Conservation (phyloP, 2,888 invertebrate genomes). For the Argyresthia albistria region DNA sequence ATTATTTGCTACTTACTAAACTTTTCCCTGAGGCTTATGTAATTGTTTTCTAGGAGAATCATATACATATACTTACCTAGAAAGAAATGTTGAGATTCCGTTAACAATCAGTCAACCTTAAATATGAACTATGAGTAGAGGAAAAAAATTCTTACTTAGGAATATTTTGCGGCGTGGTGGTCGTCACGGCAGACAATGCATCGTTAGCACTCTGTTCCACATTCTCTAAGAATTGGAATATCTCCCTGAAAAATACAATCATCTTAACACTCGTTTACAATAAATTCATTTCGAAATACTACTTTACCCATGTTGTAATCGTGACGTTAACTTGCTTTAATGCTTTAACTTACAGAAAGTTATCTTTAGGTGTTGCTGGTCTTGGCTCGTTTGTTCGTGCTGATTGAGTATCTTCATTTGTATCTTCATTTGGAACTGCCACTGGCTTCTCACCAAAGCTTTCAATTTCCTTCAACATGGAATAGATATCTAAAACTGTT, state of each 20-base stretch:
- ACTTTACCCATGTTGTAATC: no score
- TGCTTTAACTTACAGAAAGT: constrained; percentile 54
- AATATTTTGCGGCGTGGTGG: constrained; percentile 43
- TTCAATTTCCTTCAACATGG: constrained; percentile 66
- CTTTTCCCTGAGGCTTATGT: no score
- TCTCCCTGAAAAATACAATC: constrained; percentile 57
- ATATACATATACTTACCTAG: no score
- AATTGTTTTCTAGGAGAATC: no score
- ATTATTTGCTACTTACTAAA: no score
- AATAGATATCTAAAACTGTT: constrained; percentile 48
- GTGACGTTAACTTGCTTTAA: no score
- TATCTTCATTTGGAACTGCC: constrained; percentile 19
- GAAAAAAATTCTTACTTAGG: constrained; percentile 39
- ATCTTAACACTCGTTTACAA: background rate
- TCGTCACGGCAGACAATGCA: constrained; percentile 54
- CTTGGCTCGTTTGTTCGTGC: constrained; percentile 31
- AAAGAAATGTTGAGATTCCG: no score
- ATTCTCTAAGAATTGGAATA: constrained; percentile 77
- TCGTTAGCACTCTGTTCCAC: constrained; percentile 72
- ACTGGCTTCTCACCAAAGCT: constrained; percentile 58
- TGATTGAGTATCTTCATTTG: constrained; percentile 17
- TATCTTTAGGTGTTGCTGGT: constrained; percentile 42
- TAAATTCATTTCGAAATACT: no score
- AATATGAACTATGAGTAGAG: no score
- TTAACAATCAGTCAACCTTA: no score